These are phyloP conservation scores for Gavialis gangeticus DNA, from an alignment of 2,113 vertebrate genomes.

Conservation along the genomic window DNA sequence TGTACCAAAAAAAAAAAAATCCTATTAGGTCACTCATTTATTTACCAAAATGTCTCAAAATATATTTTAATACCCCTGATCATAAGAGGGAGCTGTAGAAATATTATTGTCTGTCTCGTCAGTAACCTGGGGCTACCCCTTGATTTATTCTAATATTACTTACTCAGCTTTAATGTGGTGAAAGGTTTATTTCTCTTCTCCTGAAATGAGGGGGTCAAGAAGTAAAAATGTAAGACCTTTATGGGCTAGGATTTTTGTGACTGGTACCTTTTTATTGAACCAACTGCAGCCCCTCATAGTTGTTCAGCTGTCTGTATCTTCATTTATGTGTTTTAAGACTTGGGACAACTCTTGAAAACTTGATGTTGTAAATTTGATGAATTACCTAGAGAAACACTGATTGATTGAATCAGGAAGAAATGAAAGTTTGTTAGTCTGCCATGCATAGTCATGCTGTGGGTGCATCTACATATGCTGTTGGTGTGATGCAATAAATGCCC, in stretches of 20 bases:
- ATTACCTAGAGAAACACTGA: neutral
- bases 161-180: neutral
- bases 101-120: constrained; percentile 19
- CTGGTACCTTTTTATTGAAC: neutral
- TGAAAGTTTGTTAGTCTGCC: neutral
- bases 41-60: constrained; percentile 31
- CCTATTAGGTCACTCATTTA: constrained; percentile 12
- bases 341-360: neutral
- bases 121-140: constrained; percentile 9
- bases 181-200: neutral
- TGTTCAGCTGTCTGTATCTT: neutral
- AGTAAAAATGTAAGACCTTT: neutral
- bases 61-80: constrained; percentile 10
- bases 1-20: constrained; percentile 31
- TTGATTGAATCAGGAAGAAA: neutral
- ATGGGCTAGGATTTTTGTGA: no score
- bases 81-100: neutral
- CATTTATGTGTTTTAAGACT: neutral
- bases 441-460: no score
- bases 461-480: no score
- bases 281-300: neutral
- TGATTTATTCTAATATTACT: neutral
- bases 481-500: neutral
- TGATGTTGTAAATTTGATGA: neutral
- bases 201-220: neutral